These are phyloP conservation scores for Nymphalis c-album DNA, from an alignment of 2,888 invertebrate species.

Conservation along the genomic window DNA sequence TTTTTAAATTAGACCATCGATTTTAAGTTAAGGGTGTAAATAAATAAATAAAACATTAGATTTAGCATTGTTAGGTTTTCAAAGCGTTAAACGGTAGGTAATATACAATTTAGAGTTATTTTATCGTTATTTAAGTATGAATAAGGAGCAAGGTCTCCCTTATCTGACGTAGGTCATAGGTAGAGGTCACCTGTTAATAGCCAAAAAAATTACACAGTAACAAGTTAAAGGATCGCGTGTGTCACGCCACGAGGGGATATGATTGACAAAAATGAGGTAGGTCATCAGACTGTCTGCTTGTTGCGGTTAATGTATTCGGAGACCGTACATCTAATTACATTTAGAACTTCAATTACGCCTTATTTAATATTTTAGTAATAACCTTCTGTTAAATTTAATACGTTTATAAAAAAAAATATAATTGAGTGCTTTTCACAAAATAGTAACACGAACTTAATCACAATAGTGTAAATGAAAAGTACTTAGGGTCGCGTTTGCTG, in stretches of 20 bases:
- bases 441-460: no score
- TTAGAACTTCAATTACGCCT: background rate
- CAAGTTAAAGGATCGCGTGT: constrained; percentile 48
- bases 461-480: no score
- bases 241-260: constrained; percentile 57
- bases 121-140: background rate
- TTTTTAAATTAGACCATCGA: no score
- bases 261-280: constrained; percentile 48
- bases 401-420: background rate
- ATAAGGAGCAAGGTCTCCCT: constrained; percentile 4
- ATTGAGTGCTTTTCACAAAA: no score
- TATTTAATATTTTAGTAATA: constrained; percentile 1
- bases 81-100: no score
- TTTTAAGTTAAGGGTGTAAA: no score
- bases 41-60: no score
- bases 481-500: no score
- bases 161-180: constrained; percentile 16
- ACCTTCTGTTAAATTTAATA: background rate
- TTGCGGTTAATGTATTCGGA: constrained; percentile 13
- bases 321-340: background rate
- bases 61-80: no score
- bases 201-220: constrained; percentile 17
- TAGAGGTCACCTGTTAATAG: constrained; percentile 20
- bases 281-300: constrained; percentile 27
- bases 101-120: background rate